Conservation (phyloP, 2,888 invertebrate species). For the Andrena praecox region DNA sequence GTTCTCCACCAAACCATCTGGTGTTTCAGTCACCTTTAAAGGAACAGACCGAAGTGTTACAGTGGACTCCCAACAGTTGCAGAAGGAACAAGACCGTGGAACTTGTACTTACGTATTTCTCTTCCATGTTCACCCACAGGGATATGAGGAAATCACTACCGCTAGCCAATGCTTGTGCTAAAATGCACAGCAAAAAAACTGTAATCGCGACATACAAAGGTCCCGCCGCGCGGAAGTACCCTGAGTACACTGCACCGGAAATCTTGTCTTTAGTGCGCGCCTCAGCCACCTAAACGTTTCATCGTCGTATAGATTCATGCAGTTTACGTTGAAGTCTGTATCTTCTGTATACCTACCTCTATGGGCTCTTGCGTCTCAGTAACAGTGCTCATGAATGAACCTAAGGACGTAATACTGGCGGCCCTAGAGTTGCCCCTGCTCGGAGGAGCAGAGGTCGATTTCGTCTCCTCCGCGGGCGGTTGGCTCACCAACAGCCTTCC, state of each 20-base stretch:
- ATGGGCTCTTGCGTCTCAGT: slow-evolving; percentile 73
- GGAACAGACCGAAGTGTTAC: neutral
- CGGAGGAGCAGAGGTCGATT: slow-evolving; percentile 66
- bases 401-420: slow-evolving; percentile 79
- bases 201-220: slow-evolving; percentile 87
- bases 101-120: slow-evolving; percentile 63
- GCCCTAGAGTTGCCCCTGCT: slow-evolving; percentile 80
- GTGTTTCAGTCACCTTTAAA: slow-evolving; percentile 49
- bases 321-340: too few species aligned
- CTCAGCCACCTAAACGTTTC: slow-evolving; percentile 73
- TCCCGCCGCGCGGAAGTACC: slow-evolving; percentile 91
- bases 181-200: slow-evolving; percentile 88
- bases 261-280: slow-evolving; percentile 87
- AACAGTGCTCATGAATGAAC: slow-evolving; percentile 78
- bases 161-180: slow-evolving; percentile 90
- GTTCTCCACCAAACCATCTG: neutral
- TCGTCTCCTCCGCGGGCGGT: slow-evolving; percentile 81
- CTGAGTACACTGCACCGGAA: slow-evolving; percentile 87
- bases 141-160: slow-evolving; percentile 92
- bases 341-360: slow-evolving; percentile 68
- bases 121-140: slow-evolving; percentile 87
- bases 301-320: neutral
- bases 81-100: neutral
- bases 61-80: too few species aligned
- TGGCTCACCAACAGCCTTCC: slow-evolving; percentile 88